These are phyloP conservation scores for Artibeus lituratus DNA, from an alignment of 2,797 vertebrate genomes.

Conservation along the genomic window DNA sequence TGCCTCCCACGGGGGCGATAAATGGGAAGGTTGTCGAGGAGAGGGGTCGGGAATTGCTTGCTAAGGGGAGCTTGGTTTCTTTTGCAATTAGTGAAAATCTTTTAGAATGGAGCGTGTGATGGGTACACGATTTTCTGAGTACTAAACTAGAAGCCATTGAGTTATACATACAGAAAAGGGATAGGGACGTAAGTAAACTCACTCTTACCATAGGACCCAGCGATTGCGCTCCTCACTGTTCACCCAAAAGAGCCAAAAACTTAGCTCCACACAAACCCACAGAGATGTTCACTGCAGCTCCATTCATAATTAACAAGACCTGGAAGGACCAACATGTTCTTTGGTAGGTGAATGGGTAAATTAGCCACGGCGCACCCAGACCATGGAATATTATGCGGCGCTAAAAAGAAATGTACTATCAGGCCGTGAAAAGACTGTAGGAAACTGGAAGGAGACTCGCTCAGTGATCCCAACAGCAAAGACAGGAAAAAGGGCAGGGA, in stretches of 20 bases:
- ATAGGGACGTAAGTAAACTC: not conserved
- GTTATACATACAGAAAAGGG: not conserved
- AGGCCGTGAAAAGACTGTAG: not conserved
- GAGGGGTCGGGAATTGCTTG: not conserved
- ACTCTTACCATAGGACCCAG: not conserved
- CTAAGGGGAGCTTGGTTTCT: not conserved
- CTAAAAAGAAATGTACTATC: not conserved
- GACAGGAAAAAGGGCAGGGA: too few species aligned
- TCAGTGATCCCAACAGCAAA: not conserved
- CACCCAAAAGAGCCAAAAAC: not conserved
- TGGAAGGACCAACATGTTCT: not conserved
- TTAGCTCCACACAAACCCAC: not conserved
- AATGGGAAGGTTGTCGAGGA: not conserved
- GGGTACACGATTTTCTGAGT: too few species aligned
- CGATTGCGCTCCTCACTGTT: not conserved
- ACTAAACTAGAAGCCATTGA: not conserved
- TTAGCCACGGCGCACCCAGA: not conserved
- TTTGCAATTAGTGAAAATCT: not conserved
- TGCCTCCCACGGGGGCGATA: too few species aligned
- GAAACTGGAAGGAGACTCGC: not conserved
- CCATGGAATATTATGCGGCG: not conserved
- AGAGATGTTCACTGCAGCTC: too few species aligned
- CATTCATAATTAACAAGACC: not conserved
- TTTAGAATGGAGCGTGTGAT: too few species aligned
- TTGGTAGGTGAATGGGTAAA: not conserved